These are phyloP conservation scores for Microplitis deprimator DNA, from an alignment of 2,888 invertebrate genomes.

Conservation along the genomic window DNA sequence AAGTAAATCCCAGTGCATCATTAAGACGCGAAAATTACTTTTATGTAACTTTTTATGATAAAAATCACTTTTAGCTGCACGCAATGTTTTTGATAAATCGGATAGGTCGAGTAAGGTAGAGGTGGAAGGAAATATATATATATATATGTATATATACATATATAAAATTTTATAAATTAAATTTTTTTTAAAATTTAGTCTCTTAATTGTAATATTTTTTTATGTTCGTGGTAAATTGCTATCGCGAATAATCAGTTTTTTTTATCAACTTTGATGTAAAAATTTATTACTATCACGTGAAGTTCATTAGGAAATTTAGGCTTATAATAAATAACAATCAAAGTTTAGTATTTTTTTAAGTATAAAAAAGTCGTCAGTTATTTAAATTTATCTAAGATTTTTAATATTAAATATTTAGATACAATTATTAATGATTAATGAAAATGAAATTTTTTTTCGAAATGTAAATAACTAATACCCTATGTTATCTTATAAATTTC, in stretches of 20 bases:
- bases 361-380: too few species aligned
- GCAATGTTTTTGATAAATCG: constrained; percentile 46
- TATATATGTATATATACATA: not conserved
- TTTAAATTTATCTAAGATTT: not conserved
- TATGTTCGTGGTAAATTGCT: not conserved
- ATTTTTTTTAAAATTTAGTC: not conserved
- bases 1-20: constrained; percentile 41
- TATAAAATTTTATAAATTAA: constrained; percentile 8
- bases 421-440: not conserved
- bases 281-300: not conserved
- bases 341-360: too few species aligned
- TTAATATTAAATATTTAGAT: not conserved
- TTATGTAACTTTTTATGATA: constrained; percentile 39
- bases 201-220: not conserved
- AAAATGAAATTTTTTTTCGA: not conserved
- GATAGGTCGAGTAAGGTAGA: constrained; percentile 9
- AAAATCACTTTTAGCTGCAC: constrained; percentile 43
- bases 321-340: too few species aligned
- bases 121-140: not conserved
- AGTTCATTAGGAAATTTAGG: not conserved
- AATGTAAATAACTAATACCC: not conserved
- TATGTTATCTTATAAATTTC: not conserved
- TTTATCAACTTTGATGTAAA: not conserved
- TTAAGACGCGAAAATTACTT: constrained; percentile 51
- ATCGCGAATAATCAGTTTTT: not conserved